Conservation (phyloP, 53 echinoderm and acorn worm species). For the Zoroaster sp. region DNA sequence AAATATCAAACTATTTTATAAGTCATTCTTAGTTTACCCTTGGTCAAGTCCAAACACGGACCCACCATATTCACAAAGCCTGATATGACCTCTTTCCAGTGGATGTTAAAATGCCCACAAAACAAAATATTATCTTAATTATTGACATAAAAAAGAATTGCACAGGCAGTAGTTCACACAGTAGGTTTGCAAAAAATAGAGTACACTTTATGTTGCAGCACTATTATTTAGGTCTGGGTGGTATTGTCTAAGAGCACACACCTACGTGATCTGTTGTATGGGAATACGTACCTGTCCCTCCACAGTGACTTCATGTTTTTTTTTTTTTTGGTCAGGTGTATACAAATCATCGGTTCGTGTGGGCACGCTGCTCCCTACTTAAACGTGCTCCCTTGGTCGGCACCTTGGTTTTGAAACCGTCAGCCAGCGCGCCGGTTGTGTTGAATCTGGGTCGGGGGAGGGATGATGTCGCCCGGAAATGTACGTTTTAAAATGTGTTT, state of each 20-base stretch:
- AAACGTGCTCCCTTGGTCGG: background rate
- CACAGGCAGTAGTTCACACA: conserved; percentile 29
- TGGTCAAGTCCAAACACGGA: conserved; percentile 20
- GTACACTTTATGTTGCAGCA: background rate
- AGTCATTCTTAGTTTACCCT: background rate
- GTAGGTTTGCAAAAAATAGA: conserved; percentile 12
- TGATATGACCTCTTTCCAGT: background rate
- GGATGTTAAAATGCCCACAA: conserved; percentile 1
- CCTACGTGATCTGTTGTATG: conserved; percentile 23
- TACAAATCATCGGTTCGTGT: background rate
- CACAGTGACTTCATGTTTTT: background rate
- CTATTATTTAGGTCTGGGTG: background rate
- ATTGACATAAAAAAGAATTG: conserved; percentile 26
- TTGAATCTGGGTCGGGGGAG: conserved; percentile 20
- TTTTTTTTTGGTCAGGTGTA: background rate
- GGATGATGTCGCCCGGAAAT: background rate
- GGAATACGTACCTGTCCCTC: background rate
- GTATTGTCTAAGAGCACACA: conserved; percentile 11
- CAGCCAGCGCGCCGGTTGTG: background rate
- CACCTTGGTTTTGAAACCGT: background rate
- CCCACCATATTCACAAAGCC: background rate
- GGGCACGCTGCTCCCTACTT: background rate
- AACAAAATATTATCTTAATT: conserved; percentile 26
- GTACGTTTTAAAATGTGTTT: background rate
- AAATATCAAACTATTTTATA: no score